phyloP scores from a whole-genome alignment of 2,888 invertebrate species.

The Microctonus aethiopoides region DNA sequence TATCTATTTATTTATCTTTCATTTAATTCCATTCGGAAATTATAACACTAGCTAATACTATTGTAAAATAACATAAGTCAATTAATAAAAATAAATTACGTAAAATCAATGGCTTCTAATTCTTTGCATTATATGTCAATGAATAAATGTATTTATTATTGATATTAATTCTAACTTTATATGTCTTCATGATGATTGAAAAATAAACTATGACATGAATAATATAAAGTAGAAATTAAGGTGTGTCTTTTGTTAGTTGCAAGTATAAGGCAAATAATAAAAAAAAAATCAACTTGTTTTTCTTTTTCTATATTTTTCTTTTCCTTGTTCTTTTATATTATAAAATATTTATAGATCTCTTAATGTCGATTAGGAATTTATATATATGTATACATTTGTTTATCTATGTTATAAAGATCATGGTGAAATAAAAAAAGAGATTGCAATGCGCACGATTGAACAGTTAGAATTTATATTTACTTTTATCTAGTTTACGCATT shows the following conservation, averaged over 20 bases:
- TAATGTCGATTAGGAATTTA: background rate
- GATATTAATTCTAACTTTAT: background rate
- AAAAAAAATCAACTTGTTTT: background rate
- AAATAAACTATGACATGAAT: slow-evolving; percentile 9
- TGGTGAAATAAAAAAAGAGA: background rate
- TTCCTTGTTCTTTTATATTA: background rate
- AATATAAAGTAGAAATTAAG: background rate
- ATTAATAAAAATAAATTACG: background rate
- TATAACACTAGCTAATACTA: background rate
- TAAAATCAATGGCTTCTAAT: background rate
- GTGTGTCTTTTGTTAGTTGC: slow-evolving; percentile 17
- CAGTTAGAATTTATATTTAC: background rate
- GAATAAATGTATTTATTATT: too few relatives aligned
- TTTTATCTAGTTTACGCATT: background rate
- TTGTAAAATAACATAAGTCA: background rate
- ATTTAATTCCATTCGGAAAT: background rate
- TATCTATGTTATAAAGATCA: background rate
- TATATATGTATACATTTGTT: background rate
- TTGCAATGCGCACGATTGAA: background rate
- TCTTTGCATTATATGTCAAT: too few relatives aligned
- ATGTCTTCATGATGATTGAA: background rate
- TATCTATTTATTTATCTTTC: slow-evolving; percentile 2
- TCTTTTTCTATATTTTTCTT: background rate
- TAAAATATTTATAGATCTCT: background rate
- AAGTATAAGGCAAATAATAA: slow-evolving; percentile 11